A percentile compares a stretch with the other conserved stretches of the same genome.
Evolutionary conservation across 2,113 vertebrate genomes (phyloP).

Genomic region (Mus spicilegus): DNA sequence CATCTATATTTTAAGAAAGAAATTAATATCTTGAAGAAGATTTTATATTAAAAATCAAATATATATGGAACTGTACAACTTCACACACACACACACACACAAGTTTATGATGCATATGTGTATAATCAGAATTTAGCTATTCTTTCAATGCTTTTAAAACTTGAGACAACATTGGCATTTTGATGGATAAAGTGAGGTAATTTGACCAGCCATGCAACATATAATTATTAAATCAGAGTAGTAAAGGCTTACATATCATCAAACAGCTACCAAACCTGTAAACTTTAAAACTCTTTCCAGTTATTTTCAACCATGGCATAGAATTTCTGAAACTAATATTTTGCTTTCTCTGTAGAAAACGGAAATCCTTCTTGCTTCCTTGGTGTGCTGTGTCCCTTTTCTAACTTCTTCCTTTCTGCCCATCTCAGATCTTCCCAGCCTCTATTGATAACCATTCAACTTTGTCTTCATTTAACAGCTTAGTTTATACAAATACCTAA

Average conservation of each 20-base stretch:
- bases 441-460: background rate
- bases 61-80: background rate
- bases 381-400: background rate
- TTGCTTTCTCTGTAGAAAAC: background rate
- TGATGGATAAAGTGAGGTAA: background rate
- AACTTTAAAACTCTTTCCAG: background rate
- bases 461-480: background rate
- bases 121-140: constrained; percentile 8
- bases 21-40: background rate
- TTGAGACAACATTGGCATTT: background rate
- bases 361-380: background rate
- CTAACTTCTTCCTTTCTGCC: background rate
- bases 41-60: background rate
- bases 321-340: background rate
- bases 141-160: background rate
- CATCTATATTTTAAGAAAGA: constrained; percentile 1
- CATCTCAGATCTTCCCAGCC: background rate
- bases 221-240: background rate
- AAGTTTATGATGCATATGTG: background rate
- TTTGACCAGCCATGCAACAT: background rate
- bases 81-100: too few species aligned
- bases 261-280: background rate
- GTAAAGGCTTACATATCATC: background rate
- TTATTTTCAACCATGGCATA: background rate
- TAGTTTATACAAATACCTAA: background rate